Conservation (phyloP, 2,888 invertebrate species). For the Hydrotaea diabolus region DNA sequence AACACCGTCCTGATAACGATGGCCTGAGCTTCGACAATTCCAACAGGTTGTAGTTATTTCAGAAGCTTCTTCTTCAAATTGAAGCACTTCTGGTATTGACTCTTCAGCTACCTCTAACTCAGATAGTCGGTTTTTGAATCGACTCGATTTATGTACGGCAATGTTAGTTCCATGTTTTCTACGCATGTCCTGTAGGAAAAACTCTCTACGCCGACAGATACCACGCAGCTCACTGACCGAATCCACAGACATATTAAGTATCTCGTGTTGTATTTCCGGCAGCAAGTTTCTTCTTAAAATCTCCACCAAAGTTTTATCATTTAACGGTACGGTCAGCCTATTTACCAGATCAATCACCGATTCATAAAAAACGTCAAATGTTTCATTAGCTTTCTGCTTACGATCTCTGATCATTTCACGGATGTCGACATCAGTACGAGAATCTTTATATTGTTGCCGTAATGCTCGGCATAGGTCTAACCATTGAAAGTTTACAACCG, state of each 20-base stretch:
- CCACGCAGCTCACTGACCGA: conserved; percentile 22
- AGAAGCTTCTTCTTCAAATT: background rate
- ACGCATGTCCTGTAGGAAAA: conserved; percentile 10
- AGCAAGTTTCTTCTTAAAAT: background rate
- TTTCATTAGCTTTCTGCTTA: conserved; percentile 36
- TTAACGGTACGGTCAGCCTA: conserved; percentile 15
- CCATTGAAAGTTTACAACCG: conserved; percentile 33
- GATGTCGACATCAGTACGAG: conserved; percentile 20
- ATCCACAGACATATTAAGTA: background rate
- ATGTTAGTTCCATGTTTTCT: background rate
- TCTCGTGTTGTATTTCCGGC: conserved; percentile 24
- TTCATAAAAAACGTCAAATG: conserved; percentile 41
- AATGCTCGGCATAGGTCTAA: too few relatives aligned
- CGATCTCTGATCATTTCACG: conserved; percentile 37
- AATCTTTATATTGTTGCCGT: too few relatives aligned
- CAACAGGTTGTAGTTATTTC: conserved; percentile 25
- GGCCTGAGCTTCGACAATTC: conserved; percentile 40
- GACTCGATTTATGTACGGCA: background rate
- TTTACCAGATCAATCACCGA: conserved; percentile 15
- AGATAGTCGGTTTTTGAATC: background rate
- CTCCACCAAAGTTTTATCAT: background rate
- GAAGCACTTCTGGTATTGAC: background rate
- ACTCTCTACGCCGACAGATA: conserved; percentile 38
- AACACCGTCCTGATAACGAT: conserved; percentile 45
- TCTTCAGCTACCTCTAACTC: background rate